These are phyloP conservation scores for Rambutsinella grinnellia DNA, from an alignment of 2,888 invertebrate genomes.

Conservation along the genomic window DNA sequence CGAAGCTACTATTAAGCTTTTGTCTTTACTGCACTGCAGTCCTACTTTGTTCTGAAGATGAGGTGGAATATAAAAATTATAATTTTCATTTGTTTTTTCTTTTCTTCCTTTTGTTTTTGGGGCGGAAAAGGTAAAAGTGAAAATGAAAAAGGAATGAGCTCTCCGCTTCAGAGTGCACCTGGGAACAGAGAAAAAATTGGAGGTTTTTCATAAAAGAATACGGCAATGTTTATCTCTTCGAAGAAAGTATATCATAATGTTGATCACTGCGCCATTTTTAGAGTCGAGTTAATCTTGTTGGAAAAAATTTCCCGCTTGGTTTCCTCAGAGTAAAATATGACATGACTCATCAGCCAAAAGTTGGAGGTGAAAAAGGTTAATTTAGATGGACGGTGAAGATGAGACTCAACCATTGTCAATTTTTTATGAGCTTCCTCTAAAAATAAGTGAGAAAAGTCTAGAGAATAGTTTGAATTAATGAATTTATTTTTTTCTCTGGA, in stretches of 20 bases:
- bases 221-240: not conserved
- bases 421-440: conserved; percentile 41
- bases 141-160: not conserved
- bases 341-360: not conserved
- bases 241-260: not conserved
- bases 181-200: conserved; percentile 11
- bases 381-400: not conserved
- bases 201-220: not conserved
- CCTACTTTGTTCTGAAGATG: not conserved
- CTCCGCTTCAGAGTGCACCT: not conserved
- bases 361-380: not conserved
- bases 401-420: conserved; percentile 20
- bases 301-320: not conserved
- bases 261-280: not conserved
- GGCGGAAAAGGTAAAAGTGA: not conserved
- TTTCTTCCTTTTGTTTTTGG: not conserved
- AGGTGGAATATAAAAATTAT: conserved; percentile 26
- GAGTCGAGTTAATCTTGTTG: not conserved
- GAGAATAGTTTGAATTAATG: too few species aligned
- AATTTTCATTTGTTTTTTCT: conserved; percentile 4
- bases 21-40: not conserved
- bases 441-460: conserved; percentile 46
- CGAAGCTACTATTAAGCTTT: not conserved
- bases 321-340: too few species aligned
- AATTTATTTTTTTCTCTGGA: too few species aligned